Base-by-base conservation (phyloP, 2,797 vertebrate genomes). In the Tenualosa thibaudeaui region DNA sequence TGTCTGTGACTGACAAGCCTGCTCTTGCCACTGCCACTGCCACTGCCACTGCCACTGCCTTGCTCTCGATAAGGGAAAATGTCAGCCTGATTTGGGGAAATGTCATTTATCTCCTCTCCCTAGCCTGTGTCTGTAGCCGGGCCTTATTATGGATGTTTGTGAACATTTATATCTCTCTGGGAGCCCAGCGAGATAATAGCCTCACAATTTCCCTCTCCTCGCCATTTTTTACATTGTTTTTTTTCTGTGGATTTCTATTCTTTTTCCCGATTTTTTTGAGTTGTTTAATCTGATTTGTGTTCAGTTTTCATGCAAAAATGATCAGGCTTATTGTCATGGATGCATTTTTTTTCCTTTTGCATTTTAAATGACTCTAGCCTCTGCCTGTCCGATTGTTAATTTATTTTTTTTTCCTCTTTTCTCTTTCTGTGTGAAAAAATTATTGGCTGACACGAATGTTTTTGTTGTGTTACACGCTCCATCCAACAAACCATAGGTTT, bases 11-110 rank as follows among this genome's bases (percentile, higher is more conserved):
- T 95, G 96, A 96, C 95, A 95, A 94, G 92, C 92, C 91, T 90
- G 90, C 93, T 94, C 94, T 94, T 92, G 89, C 93, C 93, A 90
- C 89, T 56, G 90, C 50, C 50, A 51, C 31, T 31, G 31, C 50
- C 50, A 51, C 31, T 31, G 31, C 31, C 31, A 31, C 50, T 51
- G 50, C 92, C 94, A 91, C 91, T 95, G 94, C 93, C 94, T 94
- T 92, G 90, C 93, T 93, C 94, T 94, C 89, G 95, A 96, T 96
- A 96, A 96, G 93, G 93, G 94, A 90, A 95, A 95, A 95, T 95
- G 94, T 95, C 95, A 95, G 93, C 90, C 89, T 93, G 93, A 94
- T 95, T 95, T 95, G 92, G 90, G 91, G 91, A 95, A 95, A 95
- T 95, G 95, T 94, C 93, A 95, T 95, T 96, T 96, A 95, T 95